phyloP scores from a whole-genome alignment of 2,797 vertebrate genomes.

The Euthynnus affinis region DNA sequence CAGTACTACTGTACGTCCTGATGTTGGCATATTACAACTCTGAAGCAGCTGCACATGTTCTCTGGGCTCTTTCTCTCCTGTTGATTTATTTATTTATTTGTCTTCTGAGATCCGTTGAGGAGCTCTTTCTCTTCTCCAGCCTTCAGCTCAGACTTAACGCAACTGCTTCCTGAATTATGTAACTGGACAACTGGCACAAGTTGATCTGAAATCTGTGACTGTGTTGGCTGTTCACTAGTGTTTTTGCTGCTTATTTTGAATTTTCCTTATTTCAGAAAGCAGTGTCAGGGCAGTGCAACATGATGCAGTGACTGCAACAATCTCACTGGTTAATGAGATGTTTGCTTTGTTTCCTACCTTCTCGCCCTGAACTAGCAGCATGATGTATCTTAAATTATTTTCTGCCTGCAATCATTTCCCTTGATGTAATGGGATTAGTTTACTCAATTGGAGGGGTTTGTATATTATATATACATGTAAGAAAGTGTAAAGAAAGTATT shows the following conservation, averaged over 20 bases:
- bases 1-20: constrained; percentile 18
- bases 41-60: constrained; percentile 32
- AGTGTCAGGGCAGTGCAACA: constrained; percentile 18
- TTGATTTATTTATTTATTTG: constrained; percentile 45
- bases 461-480: constrained; percentile 82
- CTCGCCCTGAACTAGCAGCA: constrained; percentile 29
- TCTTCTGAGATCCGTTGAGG: not conserved
- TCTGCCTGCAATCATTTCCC: constrained; percentile 37
- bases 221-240: constrained; percentile 23
- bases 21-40: constrained; percentile 19
- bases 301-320: constrained; percentile 33
- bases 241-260: constrained; percentile 36
- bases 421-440: constrained; percentile 27
- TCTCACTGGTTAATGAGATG: constrained; percentile 8
- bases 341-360: constrained; percentile 17
- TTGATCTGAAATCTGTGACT: constrained; percentile 16
- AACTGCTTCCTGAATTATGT: constrained; percentile 15
- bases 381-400: constrained; percentile 36
- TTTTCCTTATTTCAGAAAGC: constrained; percentile 17
- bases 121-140: not conserved
- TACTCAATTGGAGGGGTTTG: constrained; percentile 59
- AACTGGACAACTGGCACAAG: not conserved
- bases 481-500: constrained; percentile 47
- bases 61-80: constrained; percentile 7
- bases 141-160: constrained; percentile 3